These are phyloP conservation scores for Clarias magur DNA, from an alignment of 2,113 vertebrate genomes.

Conservation along the genomic window DNA sequence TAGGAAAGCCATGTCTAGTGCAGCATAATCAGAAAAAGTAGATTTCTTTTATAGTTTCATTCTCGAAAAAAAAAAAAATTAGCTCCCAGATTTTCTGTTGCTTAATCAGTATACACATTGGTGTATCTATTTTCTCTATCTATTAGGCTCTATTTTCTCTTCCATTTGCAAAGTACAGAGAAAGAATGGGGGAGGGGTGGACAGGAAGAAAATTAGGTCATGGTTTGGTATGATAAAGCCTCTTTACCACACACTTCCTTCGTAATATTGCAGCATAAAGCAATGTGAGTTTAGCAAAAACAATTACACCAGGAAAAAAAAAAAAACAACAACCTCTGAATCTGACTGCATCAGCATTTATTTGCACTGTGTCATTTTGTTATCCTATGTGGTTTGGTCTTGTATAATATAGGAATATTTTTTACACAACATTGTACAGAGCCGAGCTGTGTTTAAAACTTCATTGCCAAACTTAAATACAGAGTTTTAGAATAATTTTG, in stretches of 20 bases:
- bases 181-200: not conserved
- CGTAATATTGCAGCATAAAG: not conserved
- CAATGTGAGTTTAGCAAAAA: not conserved
- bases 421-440: not conserved
- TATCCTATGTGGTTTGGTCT: not conserved
- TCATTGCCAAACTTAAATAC: not conserved
- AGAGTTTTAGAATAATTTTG: not conserved
- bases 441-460: not conserved
- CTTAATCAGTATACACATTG: not conserved
- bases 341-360: not conserved
- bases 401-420: not conserved
- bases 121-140: no score
- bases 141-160: not conserved
- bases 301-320: not conserved
- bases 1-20: not conserved
- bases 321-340: not conserved
- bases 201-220: slow-evolving; percentile 11
- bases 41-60: not conserved
- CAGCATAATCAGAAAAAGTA: not conserved
- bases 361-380: not conserved
- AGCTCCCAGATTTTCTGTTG: not conserved
- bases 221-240: not conserved
- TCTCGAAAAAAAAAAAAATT: not conserved
- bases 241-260: not conserved
- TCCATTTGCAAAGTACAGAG: not conserved